phyloP scores from a whole-genome alignment of 2,797 vertebrate genomes.

The Erpetoichthys calabaricus region DNA sequence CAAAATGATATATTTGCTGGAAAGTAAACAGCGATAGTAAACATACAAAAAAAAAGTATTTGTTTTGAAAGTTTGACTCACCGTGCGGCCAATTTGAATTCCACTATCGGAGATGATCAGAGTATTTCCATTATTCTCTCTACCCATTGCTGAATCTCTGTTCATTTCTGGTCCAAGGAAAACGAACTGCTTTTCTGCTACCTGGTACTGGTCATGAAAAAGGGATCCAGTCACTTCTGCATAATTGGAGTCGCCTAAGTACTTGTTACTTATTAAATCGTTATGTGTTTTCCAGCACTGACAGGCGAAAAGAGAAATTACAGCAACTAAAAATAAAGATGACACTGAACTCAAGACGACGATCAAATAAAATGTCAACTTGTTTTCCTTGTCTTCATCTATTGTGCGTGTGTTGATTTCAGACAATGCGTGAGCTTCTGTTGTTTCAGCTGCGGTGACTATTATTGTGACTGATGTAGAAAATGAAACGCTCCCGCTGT shows the following conservation, averaged over 20 bases:
- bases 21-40: too few species aligned
- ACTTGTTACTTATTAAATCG: background rate
- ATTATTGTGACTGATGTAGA: slow-evolving; percentile 18
- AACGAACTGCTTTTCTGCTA: slow-evolving; percentile 41
- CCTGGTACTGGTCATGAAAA: slow-evolving; percentile 41
- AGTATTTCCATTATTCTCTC: slow-evolving; percentile 31
- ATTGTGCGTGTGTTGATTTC: background rate
- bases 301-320: slow-evolving; percentile 11
- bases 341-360: slow-evolving; percentile 30
- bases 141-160: slow-evolving; percentile 30
- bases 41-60: too few species aligned
- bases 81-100: slow-evolving; percentile 26
- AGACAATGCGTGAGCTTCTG: background rate
- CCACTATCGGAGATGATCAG: slow-evolving; percentile 28
- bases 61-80: slow-evolving; percentile 26
- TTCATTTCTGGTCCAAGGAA: slow-evolving; percentile 42
- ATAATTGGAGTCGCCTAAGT: slow-evolving; percentile 9
- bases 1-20: too few species aligned
- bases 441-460: slow-evolving; percentile 12
- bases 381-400: background rate
- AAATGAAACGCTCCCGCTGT: slow-evolving; percentile 27
- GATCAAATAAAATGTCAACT: slow-evolving; percentile 28
- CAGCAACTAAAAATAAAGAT: slow-evolving; percentile 20
- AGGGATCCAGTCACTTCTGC: slow-evolving; percentile 21
- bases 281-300: slow-evolving; percentile 2